A percentile compares a stretch with the other conserved stretches of the same genome.
phyloP scores from a whole-genome alignment of 2,888 invertebrate species.

The Chaetogeoica ovagalla region DNA sequence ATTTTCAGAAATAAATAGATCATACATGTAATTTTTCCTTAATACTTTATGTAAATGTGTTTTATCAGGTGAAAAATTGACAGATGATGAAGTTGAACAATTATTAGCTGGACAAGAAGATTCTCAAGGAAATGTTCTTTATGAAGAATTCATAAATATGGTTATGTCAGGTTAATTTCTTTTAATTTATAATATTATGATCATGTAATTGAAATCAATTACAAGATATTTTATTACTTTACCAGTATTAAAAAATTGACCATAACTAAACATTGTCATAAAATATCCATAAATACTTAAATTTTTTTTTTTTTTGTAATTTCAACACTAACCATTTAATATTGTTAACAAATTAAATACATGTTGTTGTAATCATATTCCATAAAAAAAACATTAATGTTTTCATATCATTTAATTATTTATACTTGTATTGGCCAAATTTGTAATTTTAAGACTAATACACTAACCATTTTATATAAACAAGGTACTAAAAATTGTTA shows the following conservation, averaged over 20 bases:
- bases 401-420: neutral
- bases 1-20: neutral
- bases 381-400: conserved; percentile 3
- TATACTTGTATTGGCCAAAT: conserved; percentile 4
- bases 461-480: conserved; percentile 15
- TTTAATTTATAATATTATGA: neutral
- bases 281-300: neutral
- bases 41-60: neutral
- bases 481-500: conserved; percentile 20
- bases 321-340: conserved; percentile 8
- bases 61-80: conserved; percentile 82
- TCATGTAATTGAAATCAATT: neutral
- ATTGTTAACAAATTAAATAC: conserved; percentile 9
- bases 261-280: neutral
- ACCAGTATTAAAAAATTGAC: conserved; percentile 34
- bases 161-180: conserved; percentile 81
- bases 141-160: conserved; percentile 95
- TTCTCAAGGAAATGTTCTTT: conserved; percentile 98
- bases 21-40: neutral
- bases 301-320: neutral
- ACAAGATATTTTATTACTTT: neutral
- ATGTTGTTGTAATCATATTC: conserved; percentile 24
- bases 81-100: conserved; percentile 96
- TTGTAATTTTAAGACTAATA: neutral
- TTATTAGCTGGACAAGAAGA: conserved; percentile 95